Evolutionary conservation across 2,888 invertebrate genomes (phyloP), one percentile per base, ranked within the genome.

Genomic region (Ophion ventricosus): DNA sequence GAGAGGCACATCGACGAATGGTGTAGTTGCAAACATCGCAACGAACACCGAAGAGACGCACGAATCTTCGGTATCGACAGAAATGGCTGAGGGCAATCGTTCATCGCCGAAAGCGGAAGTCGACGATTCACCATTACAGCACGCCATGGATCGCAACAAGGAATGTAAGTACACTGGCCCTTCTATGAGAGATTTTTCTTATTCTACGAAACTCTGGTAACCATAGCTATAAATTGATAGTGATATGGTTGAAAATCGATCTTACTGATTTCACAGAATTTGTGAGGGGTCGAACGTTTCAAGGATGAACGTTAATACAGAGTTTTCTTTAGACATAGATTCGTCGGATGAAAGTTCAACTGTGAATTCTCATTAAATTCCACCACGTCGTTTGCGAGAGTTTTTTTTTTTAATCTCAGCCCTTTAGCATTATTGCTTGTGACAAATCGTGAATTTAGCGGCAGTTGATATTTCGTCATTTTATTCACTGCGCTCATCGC

Each of bases 131-230:
- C 98, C 98, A 70, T 95, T 99, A 91, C 97, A 98, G 93, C 97
- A 97, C 90, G 96, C 97, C 93, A 97, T 99, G 96, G 98, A 98
- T 94, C 98, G 98, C 94, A 99, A 99, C 94, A 99, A 99, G 95
- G 98, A 99, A 96, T 98, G 99, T 99, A 94, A 97, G 98, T 96
- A 88, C 76, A 63, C 29, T 77, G 35, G 63, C 56, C 57, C 20
- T 77, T 23, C 25, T 75, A 3, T 49, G 20, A 43, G 2, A 54
- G 0, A 1, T 2, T 17, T 43, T 40, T 73, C 23, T 35, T 40
- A 29, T 54, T 2, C 1, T 29, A 10, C n/a, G 4, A 56, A 64
- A 17, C 23, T 23, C 1, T 61, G 1, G 25, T n/a, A n/a, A n/a
- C n/a, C n/a, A n/a, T n/a, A n/a, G n/a, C n/a, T n/a, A n/a, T n/a